Evolutionary conservation across 2,888 invertebrate genomes (phyloP).

Genomic region (Agrenia bidenticulata): DNA sequence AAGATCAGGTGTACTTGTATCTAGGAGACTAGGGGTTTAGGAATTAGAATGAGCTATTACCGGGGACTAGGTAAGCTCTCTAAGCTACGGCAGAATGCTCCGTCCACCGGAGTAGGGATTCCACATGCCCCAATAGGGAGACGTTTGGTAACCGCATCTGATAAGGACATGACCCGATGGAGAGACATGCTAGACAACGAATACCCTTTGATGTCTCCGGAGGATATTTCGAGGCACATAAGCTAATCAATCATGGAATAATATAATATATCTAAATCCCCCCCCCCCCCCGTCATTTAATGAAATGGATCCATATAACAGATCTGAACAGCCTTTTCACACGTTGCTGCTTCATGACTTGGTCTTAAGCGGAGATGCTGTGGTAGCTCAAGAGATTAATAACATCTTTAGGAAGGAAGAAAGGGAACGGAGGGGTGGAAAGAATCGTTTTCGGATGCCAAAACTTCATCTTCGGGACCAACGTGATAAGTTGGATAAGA

Average conservation of each 20-base stretch:
- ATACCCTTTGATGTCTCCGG: constrained; percentile 5
- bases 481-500: constrained; percentile 22
- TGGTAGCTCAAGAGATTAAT: constrained; percentile 42
- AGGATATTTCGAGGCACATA: constrained; percentile 1
- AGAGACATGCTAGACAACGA: background rate
- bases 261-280: background rate
- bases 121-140: constrained; percentile 11
- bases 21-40: background rate
- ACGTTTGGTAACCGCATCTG: background rate
- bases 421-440: constrained; percentile 30
- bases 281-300: background rate
- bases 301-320: too few species aligned
- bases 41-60: background rate
- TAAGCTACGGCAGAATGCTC: too few species aligned
- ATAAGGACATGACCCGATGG: constrained; percentile 8
- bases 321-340: constrained; percentile 34
- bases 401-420: constrained; percentile 42
- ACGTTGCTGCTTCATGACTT: constrained; percentile 28
- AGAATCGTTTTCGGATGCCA: constrained; percentile 11
- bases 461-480: constrained; percentile 20
- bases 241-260: too few species aligned
- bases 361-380: constrained; percentile 30
- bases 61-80: background rate
- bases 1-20: background rate
- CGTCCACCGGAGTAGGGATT: background rate